These are phyloP conservation scores for Lytechinus variegatus DNA, from an alignment of 35 echinoderm and acorn worm species.

Conservation along the genomic window DNA sequence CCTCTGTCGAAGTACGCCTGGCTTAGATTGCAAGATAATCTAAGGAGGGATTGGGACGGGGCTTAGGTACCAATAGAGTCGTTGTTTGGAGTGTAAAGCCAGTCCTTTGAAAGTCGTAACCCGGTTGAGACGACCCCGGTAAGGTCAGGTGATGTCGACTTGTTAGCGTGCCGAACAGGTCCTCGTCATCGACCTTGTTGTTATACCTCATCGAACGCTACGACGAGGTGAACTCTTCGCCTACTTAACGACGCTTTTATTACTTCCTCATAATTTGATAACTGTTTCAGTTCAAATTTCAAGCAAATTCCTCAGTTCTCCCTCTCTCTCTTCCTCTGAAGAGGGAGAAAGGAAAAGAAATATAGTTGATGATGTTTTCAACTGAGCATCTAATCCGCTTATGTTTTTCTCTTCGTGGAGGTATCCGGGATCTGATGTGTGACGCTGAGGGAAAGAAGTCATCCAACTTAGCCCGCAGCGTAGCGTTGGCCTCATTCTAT, in stretches of 20 bases:
- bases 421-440: slow-evolving; percentile 5
- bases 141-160: slow-evolving; percentile 29
- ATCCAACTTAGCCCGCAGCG: slow-evolving; percentile 36
- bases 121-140: slow-evolving; percentile 4
- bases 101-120: slow-evolving; percentile 28
- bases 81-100: slow-evolving; percentile 51
- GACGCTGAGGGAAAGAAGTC: not conserved
- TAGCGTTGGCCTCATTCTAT: slow-evolving; percentile 31
- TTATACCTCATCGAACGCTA: not conserved
- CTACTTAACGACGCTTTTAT: slow-evolving; percentile 28
- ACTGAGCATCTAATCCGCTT: slow-evolving; percentile 48
- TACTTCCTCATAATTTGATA: slow-evolving; percentile 12
- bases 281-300: slow-evolving; percentile 38
- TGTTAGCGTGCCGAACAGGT: slow-evolving; percentile 21
- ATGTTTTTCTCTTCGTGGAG: slow-evolving; percentile 45
- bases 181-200: not conserved
- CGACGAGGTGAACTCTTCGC: slow-evolving; percentile 7
- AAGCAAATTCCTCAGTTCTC: not conserved
- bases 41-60: slow-evolving; percentile 17
- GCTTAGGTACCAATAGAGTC: slow-evolving; percentile 51
- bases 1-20: slow-evolving; percentile 11
- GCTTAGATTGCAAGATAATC: slow-evolving; percentile 43
- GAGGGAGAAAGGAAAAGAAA: not conserved
- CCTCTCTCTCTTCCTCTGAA: not conserved
- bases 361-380: slow-evolving; percentile 43